These are phyloP conservation scores for Esox niger DNA, from an alignment of 2,113 vertebrate species.

Conservation along the genomic window DNA sequence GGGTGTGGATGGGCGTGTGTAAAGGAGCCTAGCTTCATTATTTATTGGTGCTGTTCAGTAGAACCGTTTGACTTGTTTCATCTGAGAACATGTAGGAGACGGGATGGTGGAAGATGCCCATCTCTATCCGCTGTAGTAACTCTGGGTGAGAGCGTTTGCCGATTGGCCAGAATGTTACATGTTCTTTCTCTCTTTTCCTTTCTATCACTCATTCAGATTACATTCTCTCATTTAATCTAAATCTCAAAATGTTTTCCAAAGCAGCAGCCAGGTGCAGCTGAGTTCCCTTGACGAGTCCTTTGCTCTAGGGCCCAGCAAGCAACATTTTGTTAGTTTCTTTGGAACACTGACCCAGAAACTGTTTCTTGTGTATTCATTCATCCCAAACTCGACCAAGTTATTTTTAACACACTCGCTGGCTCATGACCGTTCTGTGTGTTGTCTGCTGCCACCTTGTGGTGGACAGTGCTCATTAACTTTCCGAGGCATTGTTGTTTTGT, in stretches of 20 bases:
- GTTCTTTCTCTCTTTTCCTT: background rate
- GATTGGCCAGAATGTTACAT: too few species aligned
- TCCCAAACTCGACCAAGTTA: background rate
- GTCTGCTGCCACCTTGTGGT: constrained; percentile 64
- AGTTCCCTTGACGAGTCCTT: too few species aligned
- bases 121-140: too few species aligned
- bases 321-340: background rate
- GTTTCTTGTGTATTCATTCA: background rate
- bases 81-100: too few species aligned
- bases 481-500: too few species aligned
- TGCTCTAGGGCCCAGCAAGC: background rate
- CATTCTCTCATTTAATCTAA: background rate
- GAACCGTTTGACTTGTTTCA: too few species aligned
- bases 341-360: background rate
- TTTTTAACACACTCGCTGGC: background rate
- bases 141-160: too few species aligned
- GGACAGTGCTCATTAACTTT: background rate
- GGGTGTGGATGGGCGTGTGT: background rate
- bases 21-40: background rate
- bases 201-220: background rate
- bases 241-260: background rate
- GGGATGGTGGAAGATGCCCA: background rate
- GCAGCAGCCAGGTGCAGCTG: too few species aligned
- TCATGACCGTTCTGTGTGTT: background rate
- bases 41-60: background rate